Evolutionary conservation across 2,797 vertebrate species (phyloP).

Genomic region (Morus bassanus): DNA sequence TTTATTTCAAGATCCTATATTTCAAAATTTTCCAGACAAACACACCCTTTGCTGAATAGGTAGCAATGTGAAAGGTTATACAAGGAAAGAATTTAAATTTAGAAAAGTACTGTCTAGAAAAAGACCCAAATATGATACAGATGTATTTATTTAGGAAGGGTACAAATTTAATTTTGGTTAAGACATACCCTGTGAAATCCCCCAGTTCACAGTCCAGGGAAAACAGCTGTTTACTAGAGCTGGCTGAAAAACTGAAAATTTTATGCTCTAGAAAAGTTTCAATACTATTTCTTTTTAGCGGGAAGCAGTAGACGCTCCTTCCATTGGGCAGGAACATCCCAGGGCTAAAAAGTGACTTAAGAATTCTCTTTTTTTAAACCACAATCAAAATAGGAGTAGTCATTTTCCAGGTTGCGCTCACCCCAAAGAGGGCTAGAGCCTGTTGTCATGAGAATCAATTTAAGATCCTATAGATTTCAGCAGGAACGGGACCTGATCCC

Average conservation of each 20-base stretch:
- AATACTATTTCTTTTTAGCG: neutral
- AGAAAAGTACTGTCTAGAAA: neutral
- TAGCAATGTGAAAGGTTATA: neutral
- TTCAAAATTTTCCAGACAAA: neutral
- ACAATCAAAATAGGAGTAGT: neutral
- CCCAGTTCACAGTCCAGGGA: neutral
- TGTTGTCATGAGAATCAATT: neutral
- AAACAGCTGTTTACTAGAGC: neutral
- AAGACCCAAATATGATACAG: neutral
- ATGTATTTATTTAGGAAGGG: neutral
- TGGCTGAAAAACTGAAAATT: neutral
- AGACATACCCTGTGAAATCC: neutral
- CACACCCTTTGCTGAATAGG: neutral
- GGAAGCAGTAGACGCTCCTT: neutral
- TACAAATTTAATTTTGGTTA: neutral
- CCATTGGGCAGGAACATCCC: neutral
- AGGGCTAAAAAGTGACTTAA: neutral
- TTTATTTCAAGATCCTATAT: constrained; percentile 7
- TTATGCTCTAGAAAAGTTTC: neutral
- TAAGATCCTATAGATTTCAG: neutral
- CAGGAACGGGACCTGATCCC: neutral
- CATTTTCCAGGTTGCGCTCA: neutral
- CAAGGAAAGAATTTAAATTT: constrained; percentile 35
- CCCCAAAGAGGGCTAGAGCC: neutral
- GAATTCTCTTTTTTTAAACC: neutral